phyloP scores from a whole-genome alignment of 2,113 vertebrate genomes.

The Coptodon rendalli region DNA sequence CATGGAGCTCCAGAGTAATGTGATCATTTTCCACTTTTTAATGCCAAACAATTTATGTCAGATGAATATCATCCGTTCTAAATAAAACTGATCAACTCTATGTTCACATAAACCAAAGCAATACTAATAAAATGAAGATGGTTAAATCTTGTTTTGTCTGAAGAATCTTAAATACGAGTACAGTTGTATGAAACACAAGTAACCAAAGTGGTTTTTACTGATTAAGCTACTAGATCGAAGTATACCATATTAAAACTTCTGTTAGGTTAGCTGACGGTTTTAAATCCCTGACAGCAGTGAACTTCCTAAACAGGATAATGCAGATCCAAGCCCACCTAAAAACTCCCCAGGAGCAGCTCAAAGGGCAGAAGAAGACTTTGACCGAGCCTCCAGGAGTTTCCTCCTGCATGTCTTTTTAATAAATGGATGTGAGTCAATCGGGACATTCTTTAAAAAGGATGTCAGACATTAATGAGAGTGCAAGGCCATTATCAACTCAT shows the following conservation, averaged over 20 bases:
- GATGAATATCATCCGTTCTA: accelerated
- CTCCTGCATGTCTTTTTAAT: not conserved
- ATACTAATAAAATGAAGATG: not conserved
- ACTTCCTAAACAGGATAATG: not conserved
- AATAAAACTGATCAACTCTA: not conserved
- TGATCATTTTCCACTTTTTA: not conserved
- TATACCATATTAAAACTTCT: accelerated
- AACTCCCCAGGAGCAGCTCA: not conserved
- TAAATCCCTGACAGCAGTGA: not conserved
- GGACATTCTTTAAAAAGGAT: not conserved
- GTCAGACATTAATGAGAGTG: not conserved
- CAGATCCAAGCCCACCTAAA: not conserved
- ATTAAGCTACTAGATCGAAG: not conserved
- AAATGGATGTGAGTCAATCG: accelerated
- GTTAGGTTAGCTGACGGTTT: not conserved
- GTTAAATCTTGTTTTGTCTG: not conserved
- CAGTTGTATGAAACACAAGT: accelerated
- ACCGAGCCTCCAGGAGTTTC: not conserved
- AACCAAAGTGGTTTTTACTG: not conserved
- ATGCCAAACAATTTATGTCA: not conserved
- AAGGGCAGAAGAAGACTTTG: accelerated
- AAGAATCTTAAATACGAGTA: accelerated
- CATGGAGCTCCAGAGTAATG: accelerated
- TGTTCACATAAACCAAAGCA: not conserved
- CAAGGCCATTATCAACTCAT: not conserved